A percentile compares a stretch with the other conserved stretches of the same genome.
These are phyloP conservation scores for Gymnosoma rotundatum DNA, from an alignment of 2,888 invertebrate species.

Conservation along the genomic window DNA sequence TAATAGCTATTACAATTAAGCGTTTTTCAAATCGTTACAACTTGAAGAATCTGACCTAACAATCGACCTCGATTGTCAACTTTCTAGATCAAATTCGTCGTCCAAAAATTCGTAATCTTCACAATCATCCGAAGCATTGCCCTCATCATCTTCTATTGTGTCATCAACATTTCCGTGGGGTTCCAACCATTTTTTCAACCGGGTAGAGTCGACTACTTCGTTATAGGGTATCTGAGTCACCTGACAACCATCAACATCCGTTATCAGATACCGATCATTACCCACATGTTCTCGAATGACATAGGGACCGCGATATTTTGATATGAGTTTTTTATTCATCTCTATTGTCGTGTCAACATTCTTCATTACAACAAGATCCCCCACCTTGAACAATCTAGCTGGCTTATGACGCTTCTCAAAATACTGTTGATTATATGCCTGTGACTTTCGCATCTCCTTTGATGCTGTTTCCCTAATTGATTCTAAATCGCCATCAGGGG, in stretches of 20 bases:
- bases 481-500: not conserved
- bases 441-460: not conserved
- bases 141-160: not conserved
- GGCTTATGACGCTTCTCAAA: conserved; percentile 32
- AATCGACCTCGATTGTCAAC: conserved; percentile 27
- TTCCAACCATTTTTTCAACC: conserved; percentile 20
- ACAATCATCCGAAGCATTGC: conserved; percentile 2
- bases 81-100: conserved; percentile 18
- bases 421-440: conserved; percentile 4
- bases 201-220: not conserved
- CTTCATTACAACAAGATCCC: conserved; percentile 16
- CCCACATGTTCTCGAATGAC: not conserved
- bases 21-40: not conserved
- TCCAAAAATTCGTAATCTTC: conserved; percentile 17
- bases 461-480: conserved; percentile 22
- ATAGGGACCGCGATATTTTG: conserved; percentile 42
- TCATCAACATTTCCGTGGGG: conserved; percentile 1
- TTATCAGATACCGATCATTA: conserved; percentile 21
- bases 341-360: conserved; percentile 63
- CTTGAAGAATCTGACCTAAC: not conserved
- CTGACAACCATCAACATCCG: conserved; percentile 40
- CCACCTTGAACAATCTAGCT: conserved; percentile 14
- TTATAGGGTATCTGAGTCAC: conserved; percentile 41
- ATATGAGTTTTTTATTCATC: conserved; percentile 61
- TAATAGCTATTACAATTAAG: not conserved